Evolutionary conservation across 2,113 vertebrate species (phyloP).

Genomic region (Pardalotus punctatus): DNA sequence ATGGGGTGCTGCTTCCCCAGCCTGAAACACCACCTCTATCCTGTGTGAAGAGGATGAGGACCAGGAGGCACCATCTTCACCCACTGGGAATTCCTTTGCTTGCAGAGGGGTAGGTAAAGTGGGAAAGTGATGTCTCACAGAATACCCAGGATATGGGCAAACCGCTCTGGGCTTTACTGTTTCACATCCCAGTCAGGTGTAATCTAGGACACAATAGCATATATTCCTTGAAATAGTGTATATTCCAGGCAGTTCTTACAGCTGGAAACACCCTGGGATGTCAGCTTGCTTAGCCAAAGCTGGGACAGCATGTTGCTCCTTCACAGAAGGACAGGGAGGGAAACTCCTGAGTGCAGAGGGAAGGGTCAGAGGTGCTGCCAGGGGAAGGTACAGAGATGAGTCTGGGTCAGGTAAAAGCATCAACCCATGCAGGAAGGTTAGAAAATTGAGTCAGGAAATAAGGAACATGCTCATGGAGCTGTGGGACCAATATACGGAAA

Average conservation of each 20-base stretch:
- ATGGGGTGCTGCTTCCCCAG: neutral
- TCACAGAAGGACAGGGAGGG: neutral
- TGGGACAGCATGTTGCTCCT: neutral
- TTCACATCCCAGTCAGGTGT: neutral
- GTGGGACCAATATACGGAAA: neutral
- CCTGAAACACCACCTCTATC: neutral
- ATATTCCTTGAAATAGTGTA: neutral
- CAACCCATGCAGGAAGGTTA: neutral
- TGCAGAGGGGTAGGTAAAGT: fast-evolving
- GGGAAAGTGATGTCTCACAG: neutral
- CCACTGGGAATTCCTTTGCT: neutral
- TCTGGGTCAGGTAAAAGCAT: neutral
- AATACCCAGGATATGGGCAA: neutral
- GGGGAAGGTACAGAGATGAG: neutral
- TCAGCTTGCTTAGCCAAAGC: neutral
- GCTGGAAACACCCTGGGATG: neutral
- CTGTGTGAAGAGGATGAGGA: neutral
- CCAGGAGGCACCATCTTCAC: neutral
- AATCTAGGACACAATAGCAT: neutral
- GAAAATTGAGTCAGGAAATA: neutral
- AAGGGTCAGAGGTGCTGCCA: neutral
- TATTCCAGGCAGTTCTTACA: neutral
- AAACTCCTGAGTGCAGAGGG: neutral
- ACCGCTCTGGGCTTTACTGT: neutral
- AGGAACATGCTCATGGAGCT: neutral